Evolutionary conservation across 2,797 vertebrate genomes (phyloP), one percentile per base, ranked within the genome.

Genomic region (Spheniscus humboldti): DNA sequence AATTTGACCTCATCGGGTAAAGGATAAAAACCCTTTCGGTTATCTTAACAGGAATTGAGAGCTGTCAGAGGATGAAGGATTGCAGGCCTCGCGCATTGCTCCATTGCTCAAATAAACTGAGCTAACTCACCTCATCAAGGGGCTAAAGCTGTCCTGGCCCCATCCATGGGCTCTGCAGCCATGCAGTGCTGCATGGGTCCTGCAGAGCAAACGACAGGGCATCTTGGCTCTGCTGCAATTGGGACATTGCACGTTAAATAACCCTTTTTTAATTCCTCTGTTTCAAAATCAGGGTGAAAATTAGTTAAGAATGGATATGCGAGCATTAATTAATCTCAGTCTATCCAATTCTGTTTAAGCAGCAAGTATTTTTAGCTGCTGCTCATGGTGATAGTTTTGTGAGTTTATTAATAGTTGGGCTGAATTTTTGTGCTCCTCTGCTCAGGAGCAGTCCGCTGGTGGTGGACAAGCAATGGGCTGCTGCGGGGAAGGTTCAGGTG

Each of bases 301-400:
- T 64, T 59, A 90, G 60, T 81, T 74, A 81, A 55, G 74, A 68
- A 31, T 14, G 31, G 66, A 23, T 43, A 25, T 0, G 3, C 0
- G 7, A 73, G 56, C 33, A 43, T 77, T 88, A 88, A 80, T 90
- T 88, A 77, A 72, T 59, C 45, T 56, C 1, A 0, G 33, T 63
- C 79, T 43, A 19, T 48, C 37, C 45, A 39, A 10, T 56, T 84
- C 75, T 57, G 8, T 57, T 67, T 35, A 35, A 71, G 74, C 63
- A 64, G 56, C 2, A 12, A 39, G 45, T 77, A 69, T 90, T 88
- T 92, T 92, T 88, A 90, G 88, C 71, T 60, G 74, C 78, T 72
- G 79, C 60, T 84, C 56, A 0, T 24, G 39, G 43, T 76, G 74
- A 55, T 23, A 20, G 60, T 63, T 92, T 47, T 18, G 35, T 50